Base-by-base conservation (phyloP, 2,888 invertebrate genomes). In the Boloria euphrosyne region DNA sequence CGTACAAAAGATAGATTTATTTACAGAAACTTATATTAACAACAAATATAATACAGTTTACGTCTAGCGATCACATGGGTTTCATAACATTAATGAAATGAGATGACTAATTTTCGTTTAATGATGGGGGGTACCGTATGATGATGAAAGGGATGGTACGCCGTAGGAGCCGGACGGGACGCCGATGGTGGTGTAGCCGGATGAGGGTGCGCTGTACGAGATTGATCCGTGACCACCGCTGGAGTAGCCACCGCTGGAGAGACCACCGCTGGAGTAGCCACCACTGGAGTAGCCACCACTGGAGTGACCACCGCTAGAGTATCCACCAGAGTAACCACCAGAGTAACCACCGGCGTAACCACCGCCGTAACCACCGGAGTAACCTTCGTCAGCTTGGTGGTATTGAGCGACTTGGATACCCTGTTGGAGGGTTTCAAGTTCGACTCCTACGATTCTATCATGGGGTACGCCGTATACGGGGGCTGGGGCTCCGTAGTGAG, bases 351-450 rank as follows among this genome's bases (percentile, higher is more conserved):
- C 74, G 31, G 76, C 68, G 71, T 81, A 76, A 71, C 93, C 92
- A 71, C 93, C 93, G 69, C 91, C 92, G 72, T 76, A 79, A 72
- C 70, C 73, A 84, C 80, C 72, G 16, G 84, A 78, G 79, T 90
- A 82, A 68, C 93, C 93, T 72, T 95, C 93, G 68, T 94, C 93
- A 71, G 95, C 93, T 84, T 96, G 96, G 81, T 96, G 94, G 93
- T 96, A 97, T 82, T 97, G 97, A 38, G 97, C 97, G 46, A 97
- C 97, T 85, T 97, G 97, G 85, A 97, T 95, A 72, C 96, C 97
- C 80, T 97, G 97, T 80, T 96, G 96, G 78, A 97, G 95, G 71
- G 96, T 96, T 80, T 96, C 97, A 68, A 97, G 94, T 85, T 97
- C 96, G 78, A 97, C 95, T 68, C 97, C 97, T 67, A 96, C 96